A percentile compares a stretch with the other conserved stretches of the same genome.
These are phyloP conservation scores for Zaprionus vittiger DNA, from an alignment of 1,140 invertebrate species.

Conservation along the genomic window DNA sequence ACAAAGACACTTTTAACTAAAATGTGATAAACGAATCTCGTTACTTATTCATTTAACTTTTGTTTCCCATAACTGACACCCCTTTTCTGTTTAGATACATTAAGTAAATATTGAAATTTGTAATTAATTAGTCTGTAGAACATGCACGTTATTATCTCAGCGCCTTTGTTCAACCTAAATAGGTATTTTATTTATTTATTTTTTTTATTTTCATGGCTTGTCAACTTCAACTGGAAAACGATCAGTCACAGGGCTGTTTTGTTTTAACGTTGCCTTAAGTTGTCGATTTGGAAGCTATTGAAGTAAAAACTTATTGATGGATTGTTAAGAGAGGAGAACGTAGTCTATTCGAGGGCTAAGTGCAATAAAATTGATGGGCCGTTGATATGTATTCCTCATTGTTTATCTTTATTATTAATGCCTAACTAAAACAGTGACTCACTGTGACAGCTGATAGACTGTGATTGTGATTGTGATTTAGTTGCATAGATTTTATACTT, in stretches of 20 bases:
- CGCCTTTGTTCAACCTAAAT: slow-evolving; percentile 7
- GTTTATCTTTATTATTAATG: background rate
- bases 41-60: background rate
- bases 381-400: slow-evolving; percentile 1
- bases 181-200: background rate
- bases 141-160: slow-evolving; percentile 1
- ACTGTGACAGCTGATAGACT: background rate
- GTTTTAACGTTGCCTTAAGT: slow-evolving; percentile 8
- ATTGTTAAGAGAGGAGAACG: slow-evolving; percentile 5
- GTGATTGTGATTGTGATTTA: background rate
- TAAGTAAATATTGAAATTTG: slow-evolving; percentile 6
- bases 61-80: background rate
- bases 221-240: slow-evolving; percentile 1
- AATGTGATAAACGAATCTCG: background rate
- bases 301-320: slow-evolving; percentile 21
- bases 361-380: slow-evolving; percentile 27
- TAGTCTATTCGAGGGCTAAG: background rate
- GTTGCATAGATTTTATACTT: background rate
- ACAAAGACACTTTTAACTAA: background rate
- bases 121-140: slow-evolving; percentile 4
- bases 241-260: slow-evolving; percentile 25
- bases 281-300: slow-evolving; percentile 15
- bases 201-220: background rate
- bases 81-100: background rate
- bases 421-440: background rate